phyloP scores from a whole-genome alignment of 1,140 invertebrate species.

The Leptinotarsa undecemlineata region DNA sequence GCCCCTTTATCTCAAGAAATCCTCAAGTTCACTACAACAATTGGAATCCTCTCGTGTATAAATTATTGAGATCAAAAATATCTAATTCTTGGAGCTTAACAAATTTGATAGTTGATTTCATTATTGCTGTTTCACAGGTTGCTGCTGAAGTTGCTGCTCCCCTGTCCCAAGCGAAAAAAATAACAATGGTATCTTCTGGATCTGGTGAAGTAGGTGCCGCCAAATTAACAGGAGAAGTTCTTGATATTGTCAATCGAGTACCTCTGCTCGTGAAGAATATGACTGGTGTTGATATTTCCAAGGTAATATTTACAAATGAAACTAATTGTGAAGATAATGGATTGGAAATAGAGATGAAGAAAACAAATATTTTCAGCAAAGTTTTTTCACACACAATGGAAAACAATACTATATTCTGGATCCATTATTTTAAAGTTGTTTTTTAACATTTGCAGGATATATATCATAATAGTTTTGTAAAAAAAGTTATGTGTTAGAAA shows the following conservation, averaged over 20 bases:
- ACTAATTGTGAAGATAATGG: no score
- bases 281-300: slow-evolving; percentile 90
- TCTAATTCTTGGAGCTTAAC: no score
- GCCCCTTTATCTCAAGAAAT: no score
- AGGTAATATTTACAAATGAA: slow-evolving; percentile 60
- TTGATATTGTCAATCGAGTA: slow-evolving; percentile 89
- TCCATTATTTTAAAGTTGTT: neutral
- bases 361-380: no score
- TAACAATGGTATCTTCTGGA: slow-evolving; percentile 88
- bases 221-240: slow-evolving; percentile 90
- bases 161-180: slow-evolving; percentile 88
- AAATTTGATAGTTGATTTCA: neutral
- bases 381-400: no score
- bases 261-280: slow-evolving; percentile 87
- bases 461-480: no score
- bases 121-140: slow-evolving; percentile 31
- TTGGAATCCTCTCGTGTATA: no score
- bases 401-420: neutral
- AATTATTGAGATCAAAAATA: no score
- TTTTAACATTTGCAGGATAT: no score
- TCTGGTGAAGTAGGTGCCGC: slow-evolving; percentile 88
- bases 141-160: slow-evolving; percentile 93
- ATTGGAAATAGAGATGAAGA: no score
- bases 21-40: no score
- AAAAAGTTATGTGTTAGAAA: no score